Evolutionary conservation across 2,888 invertebrate species (phyloP), one percentile per base, ranked within the genome.

Genomic region (Chrysina gloriosa): DNA sequence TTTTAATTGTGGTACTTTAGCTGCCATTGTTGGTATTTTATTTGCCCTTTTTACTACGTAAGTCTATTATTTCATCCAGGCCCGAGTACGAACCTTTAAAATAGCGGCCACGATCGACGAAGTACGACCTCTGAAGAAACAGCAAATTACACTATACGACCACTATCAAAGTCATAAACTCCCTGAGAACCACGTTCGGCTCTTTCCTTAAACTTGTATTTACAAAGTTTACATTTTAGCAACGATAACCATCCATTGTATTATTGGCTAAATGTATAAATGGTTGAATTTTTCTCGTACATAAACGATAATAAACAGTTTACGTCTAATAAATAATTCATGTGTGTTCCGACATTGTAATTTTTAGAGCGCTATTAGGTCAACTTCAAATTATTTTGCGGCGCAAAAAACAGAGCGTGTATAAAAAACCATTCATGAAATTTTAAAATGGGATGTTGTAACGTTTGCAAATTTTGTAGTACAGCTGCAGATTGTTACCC

Each of bases 151-250:
- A 69, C 72, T 70, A 61, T 42, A 70, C 69, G 70, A 66, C 64
- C 71, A 69, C 71, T 76, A 75, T 75, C 75, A 66, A 69, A 71
- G 70, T 71, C 74, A 72, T 75, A 75, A 75, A 76, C 68, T 75
- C 70, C 63, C 25, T 65, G 50, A 71, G 75, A 69, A 75, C 73
- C 72, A 75, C 75, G 73, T 74, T 75, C 73, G 70, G 76, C 76
- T 76, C 73, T 76, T 76, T 75, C 71, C 73, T 54, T 58, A 50
- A 67, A 69, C 66, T 66, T 69, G 67, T 69, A 69, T 58, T 63
- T 67, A 67, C 67, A 25, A 54, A 42, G 66, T 66, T 69, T 69
- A 67, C 69, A 67, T 63, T 67, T 69, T 69, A 69, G 45, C 54
- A 63, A 61, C 42, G 58, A 61, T 61, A 61, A 29, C 42, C 21